phyloP scores from a whole-genome alignment of 2,888 invertebrate species.

The Leptura quadrifasciata region DNA sequence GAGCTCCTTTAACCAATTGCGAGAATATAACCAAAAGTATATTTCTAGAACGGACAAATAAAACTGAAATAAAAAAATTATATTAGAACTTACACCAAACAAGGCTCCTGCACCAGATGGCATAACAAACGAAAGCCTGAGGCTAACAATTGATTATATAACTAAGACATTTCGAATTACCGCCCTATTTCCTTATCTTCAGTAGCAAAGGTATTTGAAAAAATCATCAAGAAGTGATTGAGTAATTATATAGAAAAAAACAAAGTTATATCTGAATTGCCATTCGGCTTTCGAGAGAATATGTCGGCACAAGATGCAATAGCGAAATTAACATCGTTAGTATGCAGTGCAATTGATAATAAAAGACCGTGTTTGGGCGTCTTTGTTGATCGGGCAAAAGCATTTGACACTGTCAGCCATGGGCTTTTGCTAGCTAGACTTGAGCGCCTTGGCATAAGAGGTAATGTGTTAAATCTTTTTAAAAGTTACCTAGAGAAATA shows the following conservation, averaged over 20 bases:
- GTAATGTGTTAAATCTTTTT: neutral
- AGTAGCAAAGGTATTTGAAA: neutral
- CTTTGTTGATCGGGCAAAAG: neutral
- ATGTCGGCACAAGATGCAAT: too few relatives aligned
- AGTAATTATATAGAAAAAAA: neutral
- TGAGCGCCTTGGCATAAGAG: neutral
- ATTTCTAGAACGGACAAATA: neutral
- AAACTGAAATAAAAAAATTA: neutral
- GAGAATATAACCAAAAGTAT: neutral
- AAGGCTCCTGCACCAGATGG: neutral
- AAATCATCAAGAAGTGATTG: neutral
- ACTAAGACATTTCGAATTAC: neutral
- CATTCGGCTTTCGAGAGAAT: neutral
- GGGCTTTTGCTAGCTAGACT: neutral
- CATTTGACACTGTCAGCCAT: neutral
- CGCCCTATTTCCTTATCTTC: neutral
- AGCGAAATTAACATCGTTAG: neutral
- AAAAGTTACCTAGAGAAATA: neutral
- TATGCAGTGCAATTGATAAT: neutral
- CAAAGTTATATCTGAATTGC: neutral
- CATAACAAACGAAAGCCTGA: neutral
- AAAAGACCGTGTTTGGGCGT: neutral
- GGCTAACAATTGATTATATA: neutral
- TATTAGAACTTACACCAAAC: neutral
- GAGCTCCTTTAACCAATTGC: too few relatives aligned